Evolutionary conservation across 2,113 vertebrate species (phyloP).

Genomic region (Oceanodroma tethys): DNA sequence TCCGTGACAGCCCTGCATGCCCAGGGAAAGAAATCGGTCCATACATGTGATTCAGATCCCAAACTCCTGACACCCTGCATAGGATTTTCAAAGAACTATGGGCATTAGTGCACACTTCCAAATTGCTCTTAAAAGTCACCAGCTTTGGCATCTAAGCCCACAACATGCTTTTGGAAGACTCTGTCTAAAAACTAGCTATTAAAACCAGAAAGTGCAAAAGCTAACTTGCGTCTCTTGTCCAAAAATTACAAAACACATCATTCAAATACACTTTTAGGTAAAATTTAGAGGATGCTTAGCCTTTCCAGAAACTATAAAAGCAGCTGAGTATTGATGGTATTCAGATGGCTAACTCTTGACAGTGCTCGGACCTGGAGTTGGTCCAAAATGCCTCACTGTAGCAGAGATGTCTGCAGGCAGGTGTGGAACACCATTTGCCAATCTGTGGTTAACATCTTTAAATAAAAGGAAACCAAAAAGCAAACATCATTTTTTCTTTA

Average conservation of each 20-base stretch:
- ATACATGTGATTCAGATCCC: not conserved
- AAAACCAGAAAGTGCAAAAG: not conserved
- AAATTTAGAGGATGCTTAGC: not conserved
- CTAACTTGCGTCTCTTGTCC: not conserved
- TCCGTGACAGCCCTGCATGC: not conserved
- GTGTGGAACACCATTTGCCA: not conserved
- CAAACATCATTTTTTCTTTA: not conserved
- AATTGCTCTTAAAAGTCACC: not conserved
- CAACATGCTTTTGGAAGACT: not conserved
- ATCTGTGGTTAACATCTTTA: not conserved
- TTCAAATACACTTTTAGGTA: conserved; percentile 23
- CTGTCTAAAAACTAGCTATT: not conserved
- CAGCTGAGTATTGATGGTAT: not conserved
- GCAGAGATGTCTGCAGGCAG: not conserved
- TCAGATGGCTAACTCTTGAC: conserved; percentile 4
- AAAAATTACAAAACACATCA: conserved; percentile 35
- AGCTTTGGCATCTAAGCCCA: not conserved
- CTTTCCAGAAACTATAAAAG: conserved; percentile 43
- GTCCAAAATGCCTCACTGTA: not conserved
- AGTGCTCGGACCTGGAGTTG: not conserved
- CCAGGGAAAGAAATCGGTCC: not conserved
- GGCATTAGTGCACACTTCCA: not conserved
- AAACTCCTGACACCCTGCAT: not conserved
- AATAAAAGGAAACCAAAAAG: conserved; percentile 35
- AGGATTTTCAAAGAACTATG: not conserved